Evolutionary conservation across 1,140 invertebrate species (phyloP).

Genomic region (Macrotrachela quadricornifera): DNA sequence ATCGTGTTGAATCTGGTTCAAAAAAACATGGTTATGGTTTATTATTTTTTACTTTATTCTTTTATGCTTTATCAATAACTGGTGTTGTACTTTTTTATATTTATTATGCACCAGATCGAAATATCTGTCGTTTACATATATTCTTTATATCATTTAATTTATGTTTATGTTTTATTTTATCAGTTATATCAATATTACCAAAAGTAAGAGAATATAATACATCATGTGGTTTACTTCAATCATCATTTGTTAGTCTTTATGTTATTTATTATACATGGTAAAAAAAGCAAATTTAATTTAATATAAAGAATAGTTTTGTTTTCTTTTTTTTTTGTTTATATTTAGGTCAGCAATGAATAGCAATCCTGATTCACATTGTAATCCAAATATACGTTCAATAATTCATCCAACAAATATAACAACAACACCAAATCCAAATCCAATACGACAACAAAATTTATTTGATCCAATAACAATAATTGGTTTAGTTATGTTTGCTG

Average conservation of each 20-base stretch:
- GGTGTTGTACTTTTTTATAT: constrained; percentile 65
- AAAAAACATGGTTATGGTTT: constrained; percentile 63
- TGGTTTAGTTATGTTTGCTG: no score
- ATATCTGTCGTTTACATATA: constrained; percentile 42
- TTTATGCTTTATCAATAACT: constrained; percentile 55
- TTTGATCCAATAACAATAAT: no score
- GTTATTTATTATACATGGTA: constrained; percentile 94
- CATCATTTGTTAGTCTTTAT: constrained; percentile 74
- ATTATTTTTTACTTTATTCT: constrained; percentile 56
- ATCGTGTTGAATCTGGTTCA: constrained; percentile 37
- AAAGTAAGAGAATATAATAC: constrained; percentile 49
- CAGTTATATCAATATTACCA: constrained; percentile 67
- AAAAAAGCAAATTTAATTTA: constrained; percentile 66
- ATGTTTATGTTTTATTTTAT: constrained; percentile 63
- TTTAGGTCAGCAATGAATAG: constrained; percentile 43
- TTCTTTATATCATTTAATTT: constrained; percentile 93
- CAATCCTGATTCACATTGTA: constrained; percentile 36
- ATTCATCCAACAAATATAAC: neutral
- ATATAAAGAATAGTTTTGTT: neutral
- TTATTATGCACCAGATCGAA: constrained; percentile 50
- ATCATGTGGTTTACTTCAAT: constrained; percentile 43
- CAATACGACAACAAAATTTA: no score
- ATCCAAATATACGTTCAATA: neutral
- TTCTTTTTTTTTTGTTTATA: neutral
- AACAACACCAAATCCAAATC: neutral